These are phyloP conservation scores for Molorchus minor DNA, from an alignment of 2,888 invertebrate species.

Conservation along the genomic window DNA sequence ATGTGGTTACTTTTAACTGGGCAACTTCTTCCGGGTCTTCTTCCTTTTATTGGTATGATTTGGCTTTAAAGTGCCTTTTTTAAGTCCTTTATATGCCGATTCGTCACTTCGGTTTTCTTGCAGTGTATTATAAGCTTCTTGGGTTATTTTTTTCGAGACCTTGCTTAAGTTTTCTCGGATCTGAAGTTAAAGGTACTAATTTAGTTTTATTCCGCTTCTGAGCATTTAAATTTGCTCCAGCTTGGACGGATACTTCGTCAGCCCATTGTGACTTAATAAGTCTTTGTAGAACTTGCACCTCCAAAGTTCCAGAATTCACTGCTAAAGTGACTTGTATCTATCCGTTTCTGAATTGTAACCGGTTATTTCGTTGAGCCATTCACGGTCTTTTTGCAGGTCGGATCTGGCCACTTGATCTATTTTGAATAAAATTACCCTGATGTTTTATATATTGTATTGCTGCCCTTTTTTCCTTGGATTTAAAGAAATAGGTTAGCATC, in stretches of 20 bases:
- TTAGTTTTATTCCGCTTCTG: background rate
- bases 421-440: slow-evolving; percentile 2
- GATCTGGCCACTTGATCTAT: background rate
- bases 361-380: slow-evolving; percentile 33
- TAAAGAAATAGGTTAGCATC: background rate
- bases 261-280: slow-evolving; percentile 41
- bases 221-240: slow-evolving; percentile 25
- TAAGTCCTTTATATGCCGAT: slow-evolving; percentile 6
- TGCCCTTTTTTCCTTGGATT: slow-evolving; percentile 5
- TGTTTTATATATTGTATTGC: slow-evolving; percentile 2
- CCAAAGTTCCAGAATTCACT: slow-evolving; percentile 42
- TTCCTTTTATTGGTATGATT: slow-evolving; percentile 28
- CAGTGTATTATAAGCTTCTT: slow-evolving; percentile 5
- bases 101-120: slow-evolving; percentile 9
- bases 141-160: slow-evolving; percentile 7
- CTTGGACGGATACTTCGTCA: slow-evolving; percentile 40
- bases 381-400: slow-evolving; percentile 5
- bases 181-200: background rate
- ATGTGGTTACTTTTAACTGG: slow-evolving; percentile 30
- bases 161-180: slow-evolving; percentile 2
- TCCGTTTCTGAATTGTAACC: slow-evolving; percentile 37
- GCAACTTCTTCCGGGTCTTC: slow-evolving; percentile 39
- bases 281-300: slow-evolving; percentile 37
- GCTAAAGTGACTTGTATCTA: slow-evolving; percentile 41
- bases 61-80: slow-evolving; percentile 4